Conservation (phyloP, 2,888 invertebrate species). For the Ormia ochracea region DNA sequence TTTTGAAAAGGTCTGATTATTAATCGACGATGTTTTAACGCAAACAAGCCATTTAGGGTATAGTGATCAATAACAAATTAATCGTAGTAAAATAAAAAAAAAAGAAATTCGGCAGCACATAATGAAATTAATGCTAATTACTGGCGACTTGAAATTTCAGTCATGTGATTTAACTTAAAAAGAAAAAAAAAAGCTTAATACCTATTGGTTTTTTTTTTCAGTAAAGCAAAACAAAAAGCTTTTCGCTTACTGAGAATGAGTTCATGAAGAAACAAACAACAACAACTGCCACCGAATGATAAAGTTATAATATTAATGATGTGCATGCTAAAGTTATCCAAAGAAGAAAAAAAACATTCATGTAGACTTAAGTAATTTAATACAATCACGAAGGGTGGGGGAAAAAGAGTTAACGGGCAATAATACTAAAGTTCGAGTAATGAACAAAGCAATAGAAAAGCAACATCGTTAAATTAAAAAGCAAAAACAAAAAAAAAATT, state of each 20-base stretch:
- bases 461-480: neutral
- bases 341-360: neutral
- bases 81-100: too few relatives aligned
- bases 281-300: constrained; percentile 36
- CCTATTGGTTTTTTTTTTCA: constrained; percentile 18
- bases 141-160: constrained; percentile 18
- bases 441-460: neutral
- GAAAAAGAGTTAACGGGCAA: neutral
- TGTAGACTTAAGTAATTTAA: neutral
- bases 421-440: neutral
- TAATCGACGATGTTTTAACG: neutral
- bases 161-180: constrained; percentile 49
- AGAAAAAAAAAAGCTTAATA: constrained; percentile 36
- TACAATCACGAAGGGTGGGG: neutral
- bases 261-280: constrained; percentile 19
- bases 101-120: neutral
- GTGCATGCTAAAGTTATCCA: neutral
- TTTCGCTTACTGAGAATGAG: constrained; percentile 19
- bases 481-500: neutral
- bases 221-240: constrained; percentile 36
- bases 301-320: constrained; percentile 37
- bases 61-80: neutral
- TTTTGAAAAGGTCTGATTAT: too few relatives aligned
- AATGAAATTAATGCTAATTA: neutral
- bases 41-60: neutral